These are phyloP conservation scores for Ichneumon xanthorius DNA, from an alignment of 2,888 invertebrate genomes.

Conservation along the genomic window DNA sequence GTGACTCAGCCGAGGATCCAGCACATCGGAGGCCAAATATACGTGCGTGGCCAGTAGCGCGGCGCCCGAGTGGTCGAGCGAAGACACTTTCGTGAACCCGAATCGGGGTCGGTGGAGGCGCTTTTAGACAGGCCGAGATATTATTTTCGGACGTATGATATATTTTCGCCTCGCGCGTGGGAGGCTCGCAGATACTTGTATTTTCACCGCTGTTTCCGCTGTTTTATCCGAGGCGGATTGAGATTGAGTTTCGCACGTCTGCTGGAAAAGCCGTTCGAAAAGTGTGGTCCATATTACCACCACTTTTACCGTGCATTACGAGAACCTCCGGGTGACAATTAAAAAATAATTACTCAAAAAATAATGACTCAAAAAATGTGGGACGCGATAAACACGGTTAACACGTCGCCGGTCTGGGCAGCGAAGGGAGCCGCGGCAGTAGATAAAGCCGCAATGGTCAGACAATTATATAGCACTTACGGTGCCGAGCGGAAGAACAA, in stretches of 20 bases:
- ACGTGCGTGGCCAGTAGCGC: not conserved
- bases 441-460: conserved; percentile 18
- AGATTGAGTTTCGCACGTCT: no score
- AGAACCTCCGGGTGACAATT: not conserved
- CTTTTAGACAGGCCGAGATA: conserved; percentile 56
- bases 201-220: conserved; percentile 6
- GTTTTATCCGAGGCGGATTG: not conserved
- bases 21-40: conserved; percentile 23
- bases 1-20: conserved; percentile 18
- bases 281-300: not conserved
- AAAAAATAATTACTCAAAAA: not conserved
- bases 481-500: not conserved
- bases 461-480: not conserved
- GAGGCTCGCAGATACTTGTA: not conserved
- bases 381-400: not conserved
- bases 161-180: conserved; percentile 61
- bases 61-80: conserved; percentile 5
- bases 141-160: conserved; percentile 76
- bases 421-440: not conserved
- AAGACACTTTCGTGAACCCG: conserved; percentile 52
- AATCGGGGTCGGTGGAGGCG: conserved; percentile 46
- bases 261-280: no score
- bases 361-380: not conserved
- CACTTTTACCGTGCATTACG: not conserved
- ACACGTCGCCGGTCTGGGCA: not conserved